Conservation (phyloP, 92 coral and sea anemone genomes). For the Porites cylindrica region DNA sequence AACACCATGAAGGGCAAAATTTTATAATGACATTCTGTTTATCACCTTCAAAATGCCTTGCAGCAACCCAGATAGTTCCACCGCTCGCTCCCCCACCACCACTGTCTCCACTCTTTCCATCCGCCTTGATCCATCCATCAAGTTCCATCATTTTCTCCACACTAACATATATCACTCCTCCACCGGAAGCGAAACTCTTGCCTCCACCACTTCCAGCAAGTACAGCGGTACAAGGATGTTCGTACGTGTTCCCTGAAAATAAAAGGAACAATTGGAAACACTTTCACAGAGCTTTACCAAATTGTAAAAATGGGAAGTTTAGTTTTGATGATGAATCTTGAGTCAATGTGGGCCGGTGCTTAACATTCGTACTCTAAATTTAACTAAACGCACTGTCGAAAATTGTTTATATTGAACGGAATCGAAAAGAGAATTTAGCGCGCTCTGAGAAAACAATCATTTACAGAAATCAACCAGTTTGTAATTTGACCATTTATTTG, state of each 20-base stretch:
- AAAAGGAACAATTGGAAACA: not conserved
- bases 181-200: slow-evolving; percentile 65
- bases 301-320: not conserved
- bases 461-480: too few relatives aligned
- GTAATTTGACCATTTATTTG: too few relatives aligned
- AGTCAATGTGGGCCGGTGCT: not conserved
- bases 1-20: too few relatives aligned
- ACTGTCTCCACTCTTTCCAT: slow-evolving; percentile 65
- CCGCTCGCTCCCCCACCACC: slow-evolving; percentile 93
- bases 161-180: slow-evolving; percentile 81
- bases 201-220: slow-evolving; percentile 91
- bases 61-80: slow-evolving; percentile 88
- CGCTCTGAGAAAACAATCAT: too few relatives aligned
- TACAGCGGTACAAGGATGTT: slow-evolving; percentile 74
- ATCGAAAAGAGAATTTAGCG: too few relatives aligned
- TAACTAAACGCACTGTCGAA: too few relatives aligned
- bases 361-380: too few relatives aligned
- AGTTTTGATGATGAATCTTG: not conserved
- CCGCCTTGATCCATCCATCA: slow-evolving; percentile 79
- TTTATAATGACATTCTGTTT: not conserved
- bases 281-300: not conserved
- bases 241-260: slow-evolving; percentile 74
- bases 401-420: too few relatives aligned
- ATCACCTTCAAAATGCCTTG: slow-evolving; percentile 74
- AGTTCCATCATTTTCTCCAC: slow-evolving; percentile 89